Evolutionary conservation across 2,888 invertebrate genomes (phyloP), one percentile per base, ranked within the genome.

Genomic region (Ernsta delagoae): DNA sequence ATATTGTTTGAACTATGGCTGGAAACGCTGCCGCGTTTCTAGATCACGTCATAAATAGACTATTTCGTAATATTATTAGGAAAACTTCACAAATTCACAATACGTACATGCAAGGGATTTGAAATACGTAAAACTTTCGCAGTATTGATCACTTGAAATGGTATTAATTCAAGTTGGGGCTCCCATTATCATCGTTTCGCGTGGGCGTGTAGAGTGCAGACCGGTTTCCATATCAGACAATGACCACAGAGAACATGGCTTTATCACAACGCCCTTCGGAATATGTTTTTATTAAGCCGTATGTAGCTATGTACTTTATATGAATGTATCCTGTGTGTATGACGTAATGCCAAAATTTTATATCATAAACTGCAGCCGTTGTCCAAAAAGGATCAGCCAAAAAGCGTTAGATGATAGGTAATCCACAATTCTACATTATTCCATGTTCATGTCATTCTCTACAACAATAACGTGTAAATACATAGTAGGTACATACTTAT

Each of bases 131-230:
- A n/a, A n/a, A n/a, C n/a, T n/a, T n/a, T n/a, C n/a, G 59, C 59
- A 54, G 45, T 60, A 50, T 59, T 65, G 59, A 65, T 65, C 59
- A 59, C 53, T 24, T 31, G 16, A 59, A 53, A n/a, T 59, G 36
- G 59, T 65, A 59, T 65, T 65, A 65, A 59, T 50, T 65, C 39
- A 59, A 59, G 59, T 50, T 65, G 31, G 48, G 11, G 12, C 16
- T 41, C n/a, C 4, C 65, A 53, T 43, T 70, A 70, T 65, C 48
- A 36, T 39, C 34, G 67, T 12, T 48, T 48, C 48, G 12, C 67
- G 70, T 73, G 70, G 70, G 71, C 70, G 77, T 77, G 77, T 77
- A 74, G 77, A 73, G 76, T 75, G 78, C 78, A 75, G 78, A 77
- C 76, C 74, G 75, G 75, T 75, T 77, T 70, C 67, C 76, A 78